These are phyloP conservation scores for Acipenser transmontanus DNA, from an alignment of 2,797 vertebrate genomes.

Conservation along the genomic window DNA sequence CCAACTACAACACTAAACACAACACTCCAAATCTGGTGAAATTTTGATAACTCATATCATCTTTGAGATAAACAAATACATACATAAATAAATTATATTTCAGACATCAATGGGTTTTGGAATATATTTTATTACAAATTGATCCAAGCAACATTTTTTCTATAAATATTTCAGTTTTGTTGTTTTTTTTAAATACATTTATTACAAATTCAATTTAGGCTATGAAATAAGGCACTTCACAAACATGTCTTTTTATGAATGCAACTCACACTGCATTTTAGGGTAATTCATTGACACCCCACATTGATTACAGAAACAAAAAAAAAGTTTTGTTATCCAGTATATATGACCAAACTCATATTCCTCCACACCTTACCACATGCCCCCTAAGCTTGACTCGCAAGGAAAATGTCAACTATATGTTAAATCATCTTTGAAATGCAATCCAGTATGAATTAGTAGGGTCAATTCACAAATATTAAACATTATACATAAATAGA, in stretches of 20 bases:
- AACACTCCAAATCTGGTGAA: slow-evolving; percentile 10
- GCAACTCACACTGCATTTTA: neutral
- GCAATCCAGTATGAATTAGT: too few species aligned
- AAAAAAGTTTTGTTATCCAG: neutral
- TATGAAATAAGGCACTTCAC: slow-evolving; percentile 11
- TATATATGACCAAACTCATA: too few species aligned
- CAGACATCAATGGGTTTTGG: neutral
- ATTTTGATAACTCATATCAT: slow-evolving; percentile 1
- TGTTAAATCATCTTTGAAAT: too few species aligned
- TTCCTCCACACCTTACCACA: too few species aligned
- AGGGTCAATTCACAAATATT: too few species aligned
- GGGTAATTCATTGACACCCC: neutral
- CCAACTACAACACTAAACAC: neutral
- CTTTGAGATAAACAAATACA: slow-evolving; percentile 1
- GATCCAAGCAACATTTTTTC: slow-evolving; percentile 49
- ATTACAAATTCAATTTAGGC: neutral
- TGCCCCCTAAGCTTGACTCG: too few species aligned
- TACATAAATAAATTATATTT: neutral
- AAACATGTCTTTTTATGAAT: neutral
- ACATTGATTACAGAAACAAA: neutral
- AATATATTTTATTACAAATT: slow-evolving; percentile 53
- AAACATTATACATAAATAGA: too few species aligned
- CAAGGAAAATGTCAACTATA: too few species aligned
- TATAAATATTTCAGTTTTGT: slow-evolving; percentile 36
- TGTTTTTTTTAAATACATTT: neutral